These are phyloP conservation scores for Oreochromis mossambicus DNA, from an alignment of 2,797 vertebrate genomes.

Conservation along the genomic window DNA sequence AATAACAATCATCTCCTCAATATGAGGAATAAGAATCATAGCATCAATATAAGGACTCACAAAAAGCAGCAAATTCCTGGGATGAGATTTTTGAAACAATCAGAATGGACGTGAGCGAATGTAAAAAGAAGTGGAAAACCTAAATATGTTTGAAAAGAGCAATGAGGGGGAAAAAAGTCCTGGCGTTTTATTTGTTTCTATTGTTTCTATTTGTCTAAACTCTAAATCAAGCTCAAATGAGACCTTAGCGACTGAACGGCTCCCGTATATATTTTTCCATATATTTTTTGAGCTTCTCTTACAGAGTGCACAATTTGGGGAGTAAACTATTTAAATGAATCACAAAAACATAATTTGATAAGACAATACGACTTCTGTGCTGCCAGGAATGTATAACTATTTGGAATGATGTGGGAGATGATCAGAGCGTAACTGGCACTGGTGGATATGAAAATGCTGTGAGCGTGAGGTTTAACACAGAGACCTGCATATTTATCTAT, in stretches of 20 bases:
- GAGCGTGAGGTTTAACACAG: neutral
- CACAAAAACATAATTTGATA: neutral
- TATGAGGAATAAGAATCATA: neutral
- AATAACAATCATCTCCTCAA: neutral
- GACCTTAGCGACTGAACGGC: neutral
- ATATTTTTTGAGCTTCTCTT: neutral
- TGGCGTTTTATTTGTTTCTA: neutral
- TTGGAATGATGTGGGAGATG: neutral
- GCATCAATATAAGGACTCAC: neutral
- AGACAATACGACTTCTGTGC: neutral
- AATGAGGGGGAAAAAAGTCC: accelerated
- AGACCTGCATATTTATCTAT: neutral
- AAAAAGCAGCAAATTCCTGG: neutral
- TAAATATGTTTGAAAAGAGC: neutral
- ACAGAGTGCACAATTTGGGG: neutral
- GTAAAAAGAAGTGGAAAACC: neutral
- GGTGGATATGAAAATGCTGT: neutral
- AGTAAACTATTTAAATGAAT: neutral
- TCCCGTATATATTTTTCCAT: neutral
- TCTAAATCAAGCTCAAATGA: neutral
- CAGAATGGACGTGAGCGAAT: neutral
- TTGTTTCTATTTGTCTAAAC: neutral
- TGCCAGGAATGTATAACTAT: neutral
- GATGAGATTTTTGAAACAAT: neutral
- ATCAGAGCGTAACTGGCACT: neutral